Base-by-base conservation (phyloP, 2,797 vertebrate species). In the Rousettus madagascariensis region DNA sequence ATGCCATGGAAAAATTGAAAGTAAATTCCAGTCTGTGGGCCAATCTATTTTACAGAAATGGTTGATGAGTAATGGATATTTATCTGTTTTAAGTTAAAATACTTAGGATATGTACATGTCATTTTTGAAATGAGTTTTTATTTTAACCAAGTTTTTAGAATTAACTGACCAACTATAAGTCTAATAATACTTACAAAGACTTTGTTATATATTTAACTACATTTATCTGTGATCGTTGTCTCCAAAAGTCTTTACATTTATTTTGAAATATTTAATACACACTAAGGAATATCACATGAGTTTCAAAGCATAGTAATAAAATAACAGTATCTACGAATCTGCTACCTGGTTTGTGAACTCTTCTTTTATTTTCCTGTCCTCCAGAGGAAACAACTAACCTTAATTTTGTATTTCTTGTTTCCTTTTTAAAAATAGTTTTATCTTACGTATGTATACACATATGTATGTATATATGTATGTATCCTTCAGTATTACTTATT, bases 31-130 rank as follows among this genome's bases (percentile, higher is more conserved):
- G 1, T 65, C 86, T 90, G 8, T 77, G 24, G n/a, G 78, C 15
- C 63, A 82, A 0, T 80, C 66, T 79, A 33, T 82, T 77, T 26
- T 93, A n/a, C 2, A 93, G 28, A 87, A 92, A 49, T 77, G 16
- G 10, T 59, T 84, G 26, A 19, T 82, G 8, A 77, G 53, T 80
- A 66, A 74, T 80, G 41, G 43, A 65, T 83, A 53, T 63, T 82
- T 91, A 82, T 41, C 41, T 83, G 41, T 69, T 92, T 92, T 49
- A 86, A 90, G 24, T 80, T 90, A 95, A 89, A 89, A 66, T 49
- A 89, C 46, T 26, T 95, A 63, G 69, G 30, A 13, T 43, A 85
- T 16, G 22, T 49, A 36, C 51, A 51, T 66, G 19, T 71, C 15
- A 57, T 78, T 63, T 95, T 84, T n/a, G 4, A 89, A 80, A 55